Percentiles rank a stretch among this genome's conserved stretches.
These are phyloP conservation scores for Zeugodacus cucurbitae DNA, from an alignment of 1,140 invertebrate species.

Conservation along the genomic window DNA sequence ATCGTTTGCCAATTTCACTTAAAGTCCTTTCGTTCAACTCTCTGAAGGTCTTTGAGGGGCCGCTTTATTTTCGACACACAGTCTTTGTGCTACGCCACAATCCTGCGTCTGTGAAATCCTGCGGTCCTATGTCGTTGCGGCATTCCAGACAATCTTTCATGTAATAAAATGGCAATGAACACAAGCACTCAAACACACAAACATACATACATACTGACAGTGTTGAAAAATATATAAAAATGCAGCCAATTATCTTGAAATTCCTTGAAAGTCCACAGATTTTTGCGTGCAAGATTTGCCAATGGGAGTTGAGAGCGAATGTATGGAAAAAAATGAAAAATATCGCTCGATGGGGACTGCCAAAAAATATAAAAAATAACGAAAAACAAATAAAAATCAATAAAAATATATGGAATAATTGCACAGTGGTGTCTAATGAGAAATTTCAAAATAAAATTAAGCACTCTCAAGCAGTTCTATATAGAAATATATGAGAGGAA, in stretches of 20 bases:
- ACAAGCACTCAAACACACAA: neutral
- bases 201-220: neutral
- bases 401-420: neutral
- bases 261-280: constrained; percentile 1
- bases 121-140: neutral
- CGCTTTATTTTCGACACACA: neutral
- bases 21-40: neutral
- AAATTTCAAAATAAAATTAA: too few species aligned
- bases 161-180: neutral
- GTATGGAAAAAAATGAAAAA: neutral
- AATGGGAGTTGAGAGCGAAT: neutral
- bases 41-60: neutral
- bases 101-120: neutral
- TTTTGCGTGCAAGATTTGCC: neutral
- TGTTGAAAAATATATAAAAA: neutral
- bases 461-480: too few species aligned
- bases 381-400: neutral
- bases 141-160: neutral
- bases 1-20: neutral
- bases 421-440: neutral
- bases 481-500: too few species aligned
- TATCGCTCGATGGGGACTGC: neutral
- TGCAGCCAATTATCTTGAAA: neutral
- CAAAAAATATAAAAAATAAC: neutral
- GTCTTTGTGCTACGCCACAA: neutral